Conservation (phyloP, 2,113 vertebrate species). For the Aegithalos caudatus region DNA sequence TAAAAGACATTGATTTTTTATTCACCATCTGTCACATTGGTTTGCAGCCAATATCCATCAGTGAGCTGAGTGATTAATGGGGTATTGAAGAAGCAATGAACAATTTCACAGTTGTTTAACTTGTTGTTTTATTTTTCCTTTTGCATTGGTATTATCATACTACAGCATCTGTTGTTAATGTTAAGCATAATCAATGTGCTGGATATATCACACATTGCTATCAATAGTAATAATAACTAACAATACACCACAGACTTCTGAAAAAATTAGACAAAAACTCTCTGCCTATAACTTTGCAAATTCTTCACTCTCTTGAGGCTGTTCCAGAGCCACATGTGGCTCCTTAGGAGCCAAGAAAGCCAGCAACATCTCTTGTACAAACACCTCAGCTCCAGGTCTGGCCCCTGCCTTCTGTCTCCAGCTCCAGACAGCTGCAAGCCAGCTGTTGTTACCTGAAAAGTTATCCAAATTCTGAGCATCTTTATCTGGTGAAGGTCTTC, state of each 20-base stretch:
- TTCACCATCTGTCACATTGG: neutral
- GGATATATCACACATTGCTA: neutral
- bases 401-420: neutral
- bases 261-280: neutral
- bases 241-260: neutral
- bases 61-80: constrained; percentile 7
- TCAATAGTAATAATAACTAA: neutral
- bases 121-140: neutral
- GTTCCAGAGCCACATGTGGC: neutral
- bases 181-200: neutral
- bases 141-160: neutral
- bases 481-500: neutral
- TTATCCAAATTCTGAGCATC: neutral
- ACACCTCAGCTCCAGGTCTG: neutral
- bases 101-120: neutral
- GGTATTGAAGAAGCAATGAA: neutral
- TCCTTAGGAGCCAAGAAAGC: neutral
- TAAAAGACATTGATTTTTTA: constrained; percentile 18
- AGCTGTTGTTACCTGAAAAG: neutral
- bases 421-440: neutral
- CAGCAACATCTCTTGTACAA: neutral
- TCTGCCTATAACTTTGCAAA: neutral
- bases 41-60: neutral
- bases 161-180: neutral
- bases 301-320: neutral